Base-by-base conservation (phyloP, 30 jellyfish, hydroid and myxozoan genomes). In the Aurelia aurita complex sp. Pacific region DNA sequence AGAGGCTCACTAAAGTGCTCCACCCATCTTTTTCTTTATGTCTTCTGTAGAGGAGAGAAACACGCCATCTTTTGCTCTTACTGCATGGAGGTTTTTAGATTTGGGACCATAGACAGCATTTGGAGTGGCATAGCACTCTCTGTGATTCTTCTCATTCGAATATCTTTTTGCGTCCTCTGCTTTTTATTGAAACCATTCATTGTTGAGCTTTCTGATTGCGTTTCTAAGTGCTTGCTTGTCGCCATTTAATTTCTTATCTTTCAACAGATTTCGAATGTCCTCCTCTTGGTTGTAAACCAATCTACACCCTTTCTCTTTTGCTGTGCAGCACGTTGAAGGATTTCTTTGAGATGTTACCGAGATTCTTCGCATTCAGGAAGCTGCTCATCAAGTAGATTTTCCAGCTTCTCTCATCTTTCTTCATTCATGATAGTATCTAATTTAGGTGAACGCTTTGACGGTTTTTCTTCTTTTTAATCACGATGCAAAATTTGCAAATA, bases 271-370 rank as follows among this genome's bases (percentile, higher is more conserved):
- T 76, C 50, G 82, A 43, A 76, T 50, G 18, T 76, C 86, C 10
- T 50, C 82, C 42, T 76, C 86, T 15, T 76, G 82, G 82, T 76
- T 83, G 81, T 54, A 68, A 54, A 76, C 86, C 86, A 76, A 76
- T 76, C 86, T 14, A 14, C n/a, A 18, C 83, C 10, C 50, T 11
- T 36, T 55, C 40, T 71, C 72, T 42, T 54, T n/a, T 50, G 15
- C 32, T 51, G 29, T 54, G 82, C 86, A 15, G 86, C 86, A 14
- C 16, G 34, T 54, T 51, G 82, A 17, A 76, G 40, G 52, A 46
- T 18, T 18, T 16, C 42, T 54, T 53, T 76, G 51, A 54, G 40
- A 11, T 57, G 33, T 76, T 57, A 83, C 86, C 82, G 36, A 73
- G 23, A 17, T 18, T 66, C 43, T 66, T 66, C 34, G 43, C 76